Base-by-base conservation (phyloP, 2,797 vertebrate genomes). In the Streptopelia turtur region DNA sequence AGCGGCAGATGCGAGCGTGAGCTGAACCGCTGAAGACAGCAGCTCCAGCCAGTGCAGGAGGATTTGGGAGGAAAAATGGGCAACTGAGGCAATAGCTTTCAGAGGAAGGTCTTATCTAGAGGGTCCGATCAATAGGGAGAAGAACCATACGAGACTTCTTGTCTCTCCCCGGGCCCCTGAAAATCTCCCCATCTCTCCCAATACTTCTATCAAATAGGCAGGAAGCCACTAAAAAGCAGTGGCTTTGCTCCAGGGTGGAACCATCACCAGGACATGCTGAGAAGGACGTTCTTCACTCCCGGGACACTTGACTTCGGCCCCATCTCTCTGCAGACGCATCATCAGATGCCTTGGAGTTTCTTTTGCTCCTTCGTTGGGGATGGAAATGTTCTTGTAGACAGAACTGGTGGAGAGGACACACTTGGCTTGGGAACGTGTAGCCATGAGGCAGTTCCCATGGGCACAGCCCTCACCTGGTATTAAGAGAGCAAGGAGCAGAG, bases 191-290 rank as follows among this genome's bases (percentile, higher is more conserved):
- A 24, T 33, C 61, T 43, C 33, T 85, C 78, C 87, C 60, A 85
- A 63, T 6, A 91, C 79, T 95, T 92, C 94, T 74, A 84, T 52
- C 75, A 22, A 33, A 35, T 14, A 50, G 76, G 56, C 76, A 89
- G 70, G 30, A 86, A 61, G 64, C 43, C 71, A 45, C 78, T 71
- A 45, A 70, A 81, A 70, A 55, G 17, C 41, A 65, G 28, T 68
- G 63, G 81, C 85, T 76, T 80, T 92, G 77, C 50, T 96, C 80
- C 83, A 65, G 53, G 43, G 25, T 87, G 63, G 65, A 41, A 94
- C 55, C 31, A 50, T 41, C 87, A 16, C 13, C 78, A 81, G 66
- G 57, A 55, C 50, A 24, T 20, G 45, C 65, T 77, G 80, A 63
- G 94, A 79, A 89, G 66, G 90, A 65, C 3, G 0, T 43, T 79